These are phyloP conservation scores for Boulengeromyrus knoepffleri DNA, from an alignment of 2,113 vertebrate genomes.

Conservation along the genomic window DNA sequence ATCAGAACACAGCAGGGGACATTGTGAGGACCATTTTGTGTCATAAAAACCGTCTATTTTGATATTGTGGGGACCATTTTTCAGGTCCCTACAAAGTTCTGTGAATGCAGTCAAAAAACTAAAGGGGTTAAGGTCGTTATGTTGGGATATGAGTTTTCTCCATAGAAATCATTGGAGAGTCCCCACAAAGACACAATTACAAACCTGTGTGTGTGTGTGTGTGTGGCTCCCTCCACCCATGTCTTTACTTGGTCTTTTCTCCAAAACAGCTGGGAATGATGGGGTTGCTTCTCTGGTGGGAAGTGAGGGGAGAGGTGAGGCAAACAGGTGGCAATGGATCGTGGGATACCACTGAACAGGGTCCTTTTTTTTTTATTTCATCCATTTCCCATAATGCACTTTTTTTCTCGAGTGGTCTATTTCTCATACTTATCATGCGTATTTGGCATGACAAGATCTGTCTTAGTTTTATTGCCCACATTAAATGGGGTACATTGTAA, in stretches of 20 bases:
- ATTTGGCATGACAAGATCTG: background rate
- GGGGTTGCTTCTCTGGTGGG: background rate
- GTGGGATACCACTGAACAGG: conserved; percentile 14
- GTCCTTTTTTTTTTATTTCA: background rate
- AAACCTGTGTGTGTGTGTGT: too few species aligned
- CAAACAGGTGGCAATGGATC: conserved; percentile 12
- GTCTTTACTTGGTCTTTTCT: background rate
- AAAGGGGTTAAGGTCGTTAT: too few species aligned
- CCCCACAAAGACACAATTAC: too few species aligned
- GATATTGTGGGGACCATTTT: background rate
- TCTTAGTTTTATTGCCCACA: background rate
- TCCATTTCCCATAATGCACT: conserved; percentile 11
- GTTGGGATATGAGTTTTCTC: too few species aligned
- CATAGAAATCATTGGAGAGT: too few species aligned
- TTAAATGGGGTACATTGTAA: background rate
- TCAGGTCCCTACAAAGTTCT: too few species aligned
- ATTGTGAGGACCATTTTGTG: too few species aligned
- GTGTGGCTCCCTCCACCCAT: background rate
- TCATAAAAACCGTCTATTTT: too few species aligned
- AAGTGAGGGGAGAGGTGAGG: conserved; percentile 14
- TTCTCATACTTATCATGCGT: background rate
- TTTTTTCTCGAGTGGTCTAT: background rate
- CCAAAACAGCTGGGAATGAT: background rate
- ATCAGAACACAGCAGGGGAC: background rate
- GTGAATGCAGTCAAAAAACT: too few species aligned